Evolutionary conservation across 2,888 invertebrate species (phyloP).

Genomic region (Thecocarcelia acutangulata): DNA sequence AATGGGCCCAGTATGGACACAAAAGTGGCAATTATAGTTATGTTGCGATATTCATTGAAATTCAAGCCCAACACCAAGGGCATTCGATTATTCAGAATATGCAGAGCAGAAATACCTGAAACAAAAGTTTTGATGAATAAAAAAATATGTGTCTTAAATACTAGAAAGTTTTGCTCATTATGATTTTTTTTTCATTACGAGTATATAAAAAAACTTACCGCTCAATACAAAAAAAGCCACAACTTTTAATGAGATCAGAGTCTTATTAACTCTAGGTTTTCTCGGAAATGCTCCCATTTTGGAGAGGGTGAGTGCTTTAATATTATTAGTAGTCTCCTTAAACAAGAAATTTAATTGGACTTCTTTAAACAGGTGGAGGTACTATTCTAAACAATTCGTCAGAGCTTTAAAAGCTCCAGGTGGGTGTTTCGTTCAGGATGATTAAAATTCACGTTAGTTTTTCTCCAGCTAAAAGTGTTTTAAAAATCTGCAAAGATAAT

Average conservation of each 20-base stretch:
- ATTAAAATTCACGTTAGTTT: slow-evolving; percentile 31
- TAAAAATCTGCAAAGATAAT: slow-evolving; percentile 51
- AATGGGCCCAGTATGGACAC: slow-evolving; percentile 90
- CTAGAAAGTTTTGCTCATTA: too few relatives aligned
- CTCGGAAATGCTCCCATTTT: slow-evolving; percentile 77
- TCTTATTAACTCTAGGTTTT: slow-evolving; percentile 84
- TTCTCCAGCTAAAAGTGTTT: slow-evolving; percentile 28
- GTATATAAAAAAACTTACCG: slow-evolving; percentile 82
- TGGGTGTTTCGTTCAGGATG: slow-evolving; percentile 13
- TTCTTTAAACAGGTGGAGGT: slow-evolving; percentile 62
- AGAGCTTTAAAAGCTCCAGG: slow-evolving; percentile 58
- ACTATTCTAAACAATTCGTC: slow-evolving; percentile 31
- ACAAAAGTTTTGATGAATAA: slow-evolving; percentile 30
- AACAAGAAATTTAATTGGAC: slow-evolving; percentile 47
- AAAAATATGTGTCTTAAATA: too few relatives aligned
- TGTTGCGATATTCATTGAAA: slow-evolving; percentile 87
- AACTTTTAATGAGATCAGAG: slow-evolving; percentile 89
- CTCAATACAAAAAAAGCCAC: slow-evolving; percentile 91
- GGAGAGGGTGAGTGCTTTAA: neutral
- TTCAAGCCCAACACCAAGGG: slow-evolving; percentile 84
- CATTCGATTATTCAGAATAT: slow-evolving; percentile 89
- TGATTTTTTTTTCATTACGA: too few relatives aligned
- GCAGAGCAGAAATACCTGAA: slow-evolving; percentile 90
- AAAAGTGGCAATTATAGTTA: slow-evolving; percentile 90
- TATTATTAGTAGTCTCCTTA: slow-evolving; percentile 37